A percentile compares a stretch with the other conserved stretches of the same genome.
Evolutionary conservation across 2,113 vertebrate genomes (phyloP).

Genomic region (Echinops telfairi): DNA sequence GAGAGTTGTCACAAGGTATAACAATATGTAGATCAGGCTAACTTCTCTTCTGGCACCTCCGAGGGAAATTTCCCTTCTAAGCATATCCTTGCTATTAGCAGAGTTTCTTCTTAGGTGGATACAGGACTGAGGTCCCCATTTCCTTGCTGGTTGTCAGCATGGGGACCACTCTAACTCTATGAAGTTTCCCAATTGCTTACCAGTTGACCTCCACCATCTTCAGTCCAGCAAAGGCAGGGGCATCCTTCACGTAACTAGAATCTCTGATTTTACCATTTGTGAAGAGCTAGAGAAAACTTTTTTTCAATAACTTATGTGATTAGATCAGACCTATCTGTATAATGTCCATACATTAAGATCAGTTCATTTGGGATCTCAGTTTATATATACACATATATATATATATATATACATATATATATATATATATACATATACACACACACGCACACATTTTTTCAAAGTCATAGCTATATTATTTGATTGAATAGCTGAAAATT

Average conservation of each 20-base stretch:
- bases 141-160: neutral
- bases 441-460: neutral
- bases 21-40: neutral
- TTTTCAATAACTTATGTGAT: neutral
- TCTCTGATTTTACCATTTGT: neutral
- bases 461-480: neutral
- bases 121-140: neutral
- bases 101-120: neutral
- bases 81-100: neutral
- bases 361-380: neutral
- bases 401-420: no score
- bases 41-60: neutral
- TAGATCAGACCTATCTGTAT: neutral
- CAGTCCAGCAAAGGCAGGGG: neutral
- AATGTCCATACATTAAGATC: neutral
- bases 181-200: neutral
- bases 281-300: neutral
- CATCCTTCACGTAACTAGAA: neutral
- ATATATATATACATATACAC: no score
- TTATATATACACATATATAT: no score
- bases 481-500: slow-evolving; percentile 40
- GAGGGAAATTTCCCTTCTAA: neutral
- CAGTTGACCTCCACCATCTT: neutral
- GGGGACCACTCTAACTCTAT: neutral
- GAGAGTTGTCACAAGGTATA: neutral